Conservation (phyloP, 2,888 invertebrate genomes). For the Rhyacophila evoluta region DNA sequence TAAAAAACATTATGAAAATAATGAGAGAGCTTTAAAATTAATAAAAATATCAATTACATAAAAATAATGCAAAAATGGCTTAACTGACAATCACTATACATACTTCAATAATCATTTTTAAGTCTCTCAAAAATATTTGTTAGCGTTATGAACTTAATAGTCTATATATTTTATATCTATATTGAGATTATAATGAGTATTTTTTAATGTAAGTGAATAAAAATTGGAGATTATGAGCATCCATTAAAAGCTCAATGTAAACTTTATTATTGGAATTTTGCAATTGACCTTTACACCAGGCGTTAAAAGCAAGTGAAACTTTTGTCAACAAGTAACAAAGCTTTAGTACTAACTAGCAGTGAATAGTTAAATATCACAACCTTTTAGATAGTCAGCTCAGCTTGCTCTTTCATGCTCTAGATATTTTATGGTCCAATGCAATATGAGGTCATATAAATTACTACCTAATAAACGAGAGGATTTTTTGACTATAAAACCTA, state of each 20-base stretch:
- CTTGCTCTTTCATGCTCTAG: constrained; percentile 37
- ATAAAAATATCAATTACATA: no score
- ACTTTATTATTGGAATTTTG: background rate
- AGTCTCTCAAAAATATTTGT: no score
- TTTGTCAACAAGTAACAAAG: constrained; percentile 35
- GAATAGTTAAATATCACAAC: constrained; percentile 42
- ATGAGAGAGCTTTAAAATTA: no score
- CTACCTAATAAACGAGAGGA: background rate
- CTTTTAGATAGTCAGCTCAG: constrained; percentile 28
- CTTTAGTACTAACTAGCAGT: background rate
- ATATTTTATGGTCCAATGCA: constrained; percentile 27
- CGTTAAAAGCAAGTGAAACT: constrained; percentile 17
- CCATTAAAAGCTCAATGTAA: background rate
- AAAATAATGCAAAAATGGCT: no score
- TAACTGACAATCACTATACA: no score
- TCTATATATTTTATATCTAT: no score
- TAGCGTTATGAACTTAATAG: no score
- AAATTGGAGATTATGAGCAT: background rate
- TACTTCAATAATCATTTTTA: no score
- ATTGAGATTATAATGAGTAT: no score
- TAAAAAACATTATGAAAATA: no score
- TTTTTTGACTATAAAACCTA: no score
- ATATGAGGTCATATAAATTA: background rate
- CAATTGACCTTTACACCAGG: background rate
- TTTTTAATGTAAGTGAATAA: no score